Percentiles rank a stretch among this genome's conserved stretches.
These are phyloP conservation scores for Ganaspis brasiliensis DNA, from an alignment of 2,888 invertebrate genomes.

Conservation along the genomic window DNA sequence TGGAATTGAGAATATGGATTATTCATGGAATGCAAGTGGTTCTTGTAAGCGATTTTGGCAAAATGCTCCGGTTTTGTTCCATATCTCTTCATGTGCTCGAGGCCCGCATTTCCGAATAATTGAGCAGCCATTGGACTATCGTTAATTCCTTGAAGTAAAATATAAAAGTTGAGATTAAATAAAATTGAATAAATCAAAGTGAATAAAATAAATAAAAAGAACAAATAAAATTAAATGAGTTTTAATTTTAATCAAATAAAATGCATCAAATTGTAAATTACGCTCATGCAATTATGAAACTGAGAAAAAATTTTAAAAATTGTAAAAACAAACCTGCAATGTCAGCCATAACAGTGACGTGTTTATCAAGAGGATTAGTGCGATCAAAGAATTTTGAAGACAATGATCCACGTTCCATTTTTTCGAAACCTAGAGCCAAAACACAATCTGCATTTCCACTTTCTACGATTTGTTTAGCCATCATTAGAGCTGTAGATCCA, in stretches of 20 bases:
- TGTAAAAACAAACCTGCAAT: conserved; percentile 83
- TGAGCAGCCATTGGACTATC: conserved; percentile 95
- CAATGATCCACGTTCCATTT: conserved; percentile 97
- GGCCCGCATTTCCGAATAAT: conserved; percentile 97
- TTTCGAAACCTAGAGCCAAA: conserved; percentile 97
- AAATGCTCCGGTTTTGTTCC: conserved; percentile 96
- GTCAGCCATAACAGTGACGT: conserved; percentile 92
- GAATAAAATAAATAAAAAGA: conserved; percentile 3
- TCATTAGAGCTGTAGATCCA: conserved; percentile 94
- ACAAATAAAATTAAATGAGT: neutral
- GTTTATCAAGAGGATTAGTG: conserved; percentile 94
- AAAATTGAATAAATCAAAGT: conserved; percentile 3
- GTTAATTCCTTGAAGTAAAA: conserved; percentile 82
- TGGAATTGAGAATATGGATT: conserved; percentile 99
- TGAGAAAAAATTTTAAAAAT: too few relatives aligned
- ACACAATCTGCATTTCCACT: conserved; percentile 93
- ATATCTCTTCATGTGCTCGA: conserved; percentile 97
- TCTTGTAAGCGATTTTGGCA: conserved; percentile 98
- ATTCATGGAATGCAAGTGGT: conserved; percentile 97
- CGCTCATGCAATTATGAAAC: too few relatives aligned
- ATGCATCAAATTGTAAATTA: neutral
- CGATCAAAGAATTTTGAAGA: conserved; percentile 89
- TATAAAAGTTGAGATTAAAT: conserved; percentile 2
- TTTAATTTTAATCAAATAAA: neutral
- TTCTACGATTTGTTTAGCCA: conserved; percentile 96